Conservation (phyloP, 2,888 invertebrate species). For the Mamestra brassicae region DNA sequence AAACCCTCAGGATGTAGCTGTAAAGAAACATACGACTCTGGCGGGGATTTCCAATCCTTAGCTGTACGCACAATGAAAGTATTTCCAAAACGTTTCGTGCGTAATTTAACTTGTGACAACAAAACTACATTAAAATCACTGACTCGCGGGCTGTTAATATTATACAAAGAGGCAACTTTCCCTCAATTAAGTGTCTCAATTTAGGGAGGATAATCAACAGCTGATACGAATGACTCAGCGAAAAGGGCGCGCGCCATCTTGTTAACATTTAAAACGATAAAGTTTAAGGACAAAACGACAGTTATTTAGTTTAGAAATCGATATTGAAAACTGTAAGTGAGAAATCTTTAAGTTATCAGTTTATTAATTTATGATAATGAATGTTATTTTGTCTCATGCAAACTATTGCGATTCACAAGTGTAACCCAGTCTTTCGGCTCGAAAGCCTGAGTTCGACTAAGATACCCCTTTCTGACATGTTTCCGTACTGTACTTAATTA, state of each 20-base stretch:
- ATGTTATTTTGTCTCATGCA: not conserved
- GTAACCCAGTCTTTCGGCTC: too few species aligned
- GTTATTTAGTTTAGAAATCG: not conserved
- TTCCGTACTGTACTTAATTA: too few species aligned
- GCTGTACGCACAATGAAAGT: not conserved
- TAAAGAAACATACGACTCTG: too few species aligned
- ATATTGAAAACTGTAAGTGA: not conserved
- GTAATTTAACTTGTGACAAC: not conserved
- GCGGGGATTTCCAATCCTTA: too few species aligned
- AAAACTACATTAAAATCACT: conserved; percentile 3
- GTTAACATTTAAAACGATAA: conserved; percentile 45
- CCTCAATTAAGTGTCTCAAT: conserved; percentile 31
- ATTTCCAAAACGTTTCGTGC: not conserved
- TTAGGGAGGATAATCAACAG: conserved; percentile 37
- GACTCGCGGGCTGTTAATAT: not conserved
- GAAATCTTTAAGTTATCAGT: not conserved
- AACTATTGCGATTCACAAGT: not conserved
- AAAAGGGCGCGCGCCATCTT: conserved; percentile 27
- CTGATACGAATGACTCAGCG: conserved; percentile 40
- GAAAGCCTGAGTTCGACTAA: too few species aligned
- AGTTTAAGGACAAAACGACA: conserved; percentile 15
- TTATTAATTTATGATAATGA: not conserved
- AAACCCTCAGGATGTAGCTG: too few species aligned
- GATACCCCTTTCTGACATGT: not conserved
- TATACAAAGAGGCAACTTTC: conserved; percentile 17